Base-by-base conservation (phyloP, 2,888 invertebrate genomes). In the Halictus ligatus region DNA sequence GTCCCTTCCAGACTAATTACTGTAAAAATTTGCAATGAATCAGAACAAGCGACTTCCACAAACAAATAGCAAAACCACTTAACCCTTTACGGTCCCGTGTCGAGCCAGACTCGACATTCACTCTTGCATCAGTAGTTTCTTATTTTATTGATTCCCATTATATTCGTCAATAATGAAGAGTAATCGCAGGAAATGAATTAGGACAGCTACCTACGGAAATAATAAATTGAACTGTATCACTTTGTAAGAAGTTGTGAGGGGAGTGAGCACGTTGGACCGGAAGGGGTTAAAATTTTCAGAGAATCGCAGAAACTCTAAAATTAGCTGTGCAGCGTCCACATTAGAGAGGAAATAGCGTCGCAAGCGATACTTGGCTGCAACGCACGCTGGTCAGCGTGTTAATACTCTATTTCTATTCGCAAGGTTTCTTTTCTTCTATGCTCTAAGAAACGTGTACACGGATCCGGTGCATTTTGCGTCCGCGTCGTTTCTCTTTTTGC, bases 381-480 rank as follows among this genome's bases (percentile, higher is more conserved):
- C 25, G 10, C 35, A 4, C 18, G 35, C 3, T 35, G 40, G 40
- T 43, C 71, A n/a, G 21, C 43, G 40, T n/a, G 71, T 43, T 25
- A 40, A n/a, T 69, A 25, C 25, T 48, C 40, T 25, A 64, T 84
- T 84, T 85, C 83, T 64, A 73, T 80, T 73, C 75, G n/a, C 58
- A n/a, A 58, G n/a, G n/a, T 79, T 43, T 21, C 46, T 10, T 12
- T 25, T 15, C 21, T 2, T n/a, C n/a, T 58, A 25, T n/a, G 18
- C 29, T 4, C n/a, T 29, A 71, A 75, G 78, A 35, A 85, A 64
- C 75, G 64, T 64, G 85, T 72, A 43, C 18, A 35, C 15, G 18
- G 50, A 76, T 64, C 72, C 46, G 54, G 72, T 43, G 40, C 40
- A 35, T 64, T 80, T 75, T 21, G n/a, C 40, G 48, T 75, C n/a